Evolutionary conservation across 2,888 invertebrate species (phyloP), one percentile per base, ranked within the genome.

Genomic region (Thysanoteuthis rhombus): DNA sequence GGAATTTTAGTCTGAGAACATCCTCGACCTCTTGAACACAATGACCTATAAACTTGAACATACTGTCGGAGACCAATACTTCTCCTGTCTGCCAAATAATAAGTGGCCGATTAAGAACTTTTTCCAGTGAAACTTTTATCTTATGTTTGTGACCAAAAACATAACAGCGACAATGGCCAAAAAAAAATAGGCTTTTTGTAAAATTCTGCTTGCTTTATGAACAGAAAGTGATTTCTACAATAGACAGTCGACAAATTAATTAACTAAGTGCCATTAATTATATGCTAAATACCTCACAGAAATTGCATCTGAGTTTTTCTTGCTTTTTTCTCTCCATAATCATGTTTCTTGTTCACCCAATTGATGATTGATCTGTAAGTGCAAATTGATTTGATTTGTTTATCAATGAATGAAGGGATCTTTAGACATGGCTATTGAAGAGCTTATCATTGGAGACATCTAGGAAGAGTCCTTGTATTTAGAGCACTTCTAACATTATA

Each of bases 201-300:
- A 75, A n/a, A 75, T n/a, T 75, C 75, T n/a, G 75, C 32, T 58
- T 28, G 28, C 32, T n/a, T 0, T 75, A 75, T 75, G 75, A 75
- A 75, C 10, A 32, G 75, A 75, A 75, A 75, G n/a, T 75, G 75
- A 75, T 75, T 75, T 75, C 75, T 75, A 8, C n/a, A 32, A 75
- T 75, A 75, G 75, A 75, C 75, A n/a, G 75, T n/a, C 75, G 75
- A n/a, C 75, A 75, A 75, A 75, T 75, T 75, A 75, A 75, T 75
- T 75, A 75, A 75, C n/a, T n/a, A 75, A 75, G 75, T 75, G 75
- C 75, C 75, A 75, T 75, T 75, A 75, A 75, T 75, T 75, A 75
- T n/a, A n/a, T 75, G 75, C 75, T 75, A 75, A 75, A 75, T 75
- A 75, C 75, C 75, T 32, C 75, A 32, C 75, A 75, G 75, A 75